Evolutionary conservation across 2,113 vertebrate genomes (phyloP).

Genomic region (Chaetura pelagica): DNA sequence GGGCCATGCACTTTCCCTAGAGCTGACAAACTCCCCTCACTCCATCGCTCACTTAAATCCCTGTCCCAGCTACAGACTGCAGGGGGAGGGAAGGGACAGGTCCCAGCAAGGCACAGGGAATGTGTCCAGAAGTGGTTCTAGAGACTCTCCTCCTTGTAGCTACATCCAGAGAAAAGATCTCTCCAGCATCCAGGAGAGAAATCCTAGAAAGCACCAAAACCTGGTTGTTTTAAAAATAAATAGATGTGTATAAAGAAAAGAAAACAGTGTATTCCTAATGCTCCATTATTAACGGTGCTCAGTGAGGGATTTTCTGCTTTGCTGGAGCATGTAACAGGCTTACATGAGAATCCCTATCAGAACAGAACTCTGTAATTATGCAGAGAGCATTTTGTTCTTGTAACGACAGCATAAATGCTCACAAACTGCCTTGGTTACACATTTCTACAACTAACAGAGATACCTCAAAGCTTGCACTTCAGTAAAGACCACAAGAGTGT

Average conservation of each 20-base stretch:
- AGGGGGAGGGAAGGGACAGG: neutral
- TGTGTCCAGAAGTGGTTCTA: neutral
- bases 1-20: neutral
- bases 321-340: conserved; percentile 56
- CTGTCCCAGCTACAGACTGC: neutral
- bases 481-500: rapidly evolving
- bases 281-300: conserved; percentile 59
- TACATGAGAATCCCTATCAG: conserved; percentile 41
- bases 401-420: neutral
- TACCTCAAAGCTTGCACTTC: neutral
- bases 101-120: neutral
- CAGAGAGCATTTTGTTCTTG: neutral
- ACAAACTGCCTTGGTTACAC: neutral
- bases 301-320: conserved; percentile 62
- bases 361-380: conserved; percentile 27
- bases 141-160: neutral
- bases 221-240: conserved; percentile 34
- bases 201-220: conserved; percentile 13
- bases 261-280: conserved; percentile 44
- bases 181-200: neutral
- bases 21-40: neutral
- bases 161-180: neutral
- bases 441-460: neutral
- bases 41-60: neutral
- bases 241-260: conserved; percentile 5